These are phyloP conservation scores for Cheilosia soror DNA, from an alignment of 2,888 invertebrate genomes.

Conservation along the genomic window DNA sequence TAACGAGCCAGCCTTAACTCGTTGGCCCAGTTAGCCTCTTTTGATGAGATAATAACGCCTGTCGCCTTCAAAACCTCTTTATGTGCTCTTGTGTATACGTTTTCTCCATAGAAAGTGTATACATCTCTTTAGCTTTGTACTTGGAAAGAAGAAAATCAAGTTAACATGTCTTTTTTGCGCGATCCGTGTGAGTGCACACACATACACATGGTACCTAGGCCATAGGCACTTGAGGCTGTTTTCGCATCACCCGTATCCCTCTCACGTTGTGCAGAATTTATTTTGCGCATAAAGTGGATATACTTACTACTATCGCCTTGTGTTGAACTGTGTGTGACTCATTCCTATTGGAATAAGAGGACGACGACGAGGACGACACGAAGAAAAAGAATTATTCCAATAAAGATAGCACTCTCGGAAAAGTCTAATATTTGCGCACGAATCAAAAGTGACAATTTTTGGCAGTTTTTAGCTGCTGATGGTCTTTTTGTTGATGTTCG, in stretches of 20 bases:
- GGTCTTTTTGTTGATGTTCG: slow-evolving; percentile 69
- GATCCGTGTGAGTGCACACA: slow-evolving; percentile 57
- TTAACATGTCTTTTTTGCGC: slow-evolving; percentile 61
- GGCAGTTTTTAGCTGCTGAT: slow-evolving; percentile 73
- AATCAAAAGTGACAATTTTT: slow-evolving; percentile 76
- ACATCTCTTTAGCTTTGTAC: slow-evolving; percentile 51
- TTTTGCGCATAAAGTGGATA: slow-evolving; percentile 30
- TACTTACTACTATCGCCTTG: neutral
- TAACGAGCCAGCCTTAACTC: slow-evolving; percentile 29
- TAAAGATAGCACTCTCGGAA: slow-evolving; percentile 72
- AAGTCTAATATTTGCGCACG: slow-evolving; percentile 73
- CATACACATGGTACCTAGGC: slow-evolving; percentile 41
- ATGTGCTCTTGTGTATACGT: slow-evolving; percentile 46
- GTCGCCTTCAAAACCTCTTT: slow-evolving; percentile 59
- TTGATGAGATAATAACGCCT: slow-evolving; percentile 70
- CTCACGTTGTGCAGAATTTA: slow-evolving; percentile 36
- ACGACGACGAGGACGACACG: slow-evolving; percentile 10
- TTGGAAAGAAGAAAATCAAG: slow-evolving; percentile 56
- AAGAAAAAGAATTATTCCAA: slow-evolving; percentile 67
- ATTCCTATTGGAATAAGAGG: slow-evolving; percentile 19
- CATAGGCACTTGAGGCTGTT: slow-evolving; percentile 60
- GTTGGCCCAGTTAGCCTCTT: slow-evolving; percentile 69
- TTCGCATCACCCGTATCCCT: slow-evolving; percentile 7
- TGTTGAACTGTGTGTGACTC: neutral
- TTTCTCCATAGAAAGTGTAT: neutral